Evolutionary conservation across 1,140 invertebrate genomes (phyloP).

Genomic region (Berghia stephanieae): DNA sequence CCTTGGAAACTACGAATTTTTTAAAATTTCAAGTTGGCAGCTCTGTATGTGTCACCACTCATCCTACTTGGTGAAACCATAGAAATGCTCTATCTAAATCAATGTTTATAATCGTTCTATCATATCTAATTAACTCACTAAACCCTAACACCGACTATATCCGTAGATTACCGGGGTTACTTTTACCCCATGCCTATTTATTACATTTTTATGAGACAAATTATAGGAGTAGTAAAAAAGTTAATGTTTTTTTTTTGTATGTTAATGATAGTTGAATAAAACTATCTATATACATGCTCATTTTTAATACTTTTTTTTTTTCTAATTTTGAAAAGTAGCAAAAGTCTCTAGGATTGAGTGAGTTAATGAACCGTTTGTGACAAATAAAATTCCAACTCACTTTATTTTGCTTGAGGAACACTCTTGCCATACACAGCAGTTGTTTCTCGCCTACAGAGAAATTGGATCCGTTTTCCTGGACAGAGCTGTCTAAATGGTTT

Average conservation of each 20-base stretch:
- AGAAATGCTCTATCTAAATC: no score
- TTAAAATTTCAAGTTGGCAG: no score
- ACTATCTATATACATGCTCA: not conserved
- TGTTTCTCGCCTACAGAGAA: slow-evolving; percentile 70
- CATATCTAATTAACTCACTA: no score
- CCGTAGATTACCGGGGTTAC: no score
- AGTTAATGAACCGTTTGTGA: not conserved
- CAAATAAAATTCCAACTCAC: slow-evolving; percentile 39
- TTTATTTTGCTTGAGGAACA: slow-evolving; percentile 65
- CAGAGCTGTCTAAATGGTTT: slow-evolving; percentile 58
- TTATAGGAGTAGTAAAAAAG: slow-evolving; percentile 26
- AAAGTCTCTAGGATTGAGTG: not conserved
- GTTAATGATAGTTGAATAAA: not conserved
- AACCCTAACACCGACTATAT: no score
- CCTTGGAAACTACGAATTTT: no score
- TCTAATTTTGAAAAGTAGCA: not conserved
- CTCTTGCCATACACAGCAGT: slow-evolving; percentile 66
- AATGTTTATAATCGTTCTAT: no score
- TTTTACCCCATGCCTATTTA: no score
- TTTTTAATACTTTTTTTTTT: not conserved
- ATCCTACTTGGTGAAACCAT: no score
- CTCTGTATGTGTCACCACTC: no score
- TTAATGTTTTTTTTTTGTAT: not conserved
- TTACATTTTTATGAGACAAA: no score
- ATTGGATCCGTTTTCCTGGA: slow-evolving; percentile 71